Percentiles rank a stretch among this genome's conserved stretches.
These are phyloP conservation scores for Morelia viridis DNA, from an alignment of 2,797 vertebrate genomes.

Conservation along the genomic window DNA sequence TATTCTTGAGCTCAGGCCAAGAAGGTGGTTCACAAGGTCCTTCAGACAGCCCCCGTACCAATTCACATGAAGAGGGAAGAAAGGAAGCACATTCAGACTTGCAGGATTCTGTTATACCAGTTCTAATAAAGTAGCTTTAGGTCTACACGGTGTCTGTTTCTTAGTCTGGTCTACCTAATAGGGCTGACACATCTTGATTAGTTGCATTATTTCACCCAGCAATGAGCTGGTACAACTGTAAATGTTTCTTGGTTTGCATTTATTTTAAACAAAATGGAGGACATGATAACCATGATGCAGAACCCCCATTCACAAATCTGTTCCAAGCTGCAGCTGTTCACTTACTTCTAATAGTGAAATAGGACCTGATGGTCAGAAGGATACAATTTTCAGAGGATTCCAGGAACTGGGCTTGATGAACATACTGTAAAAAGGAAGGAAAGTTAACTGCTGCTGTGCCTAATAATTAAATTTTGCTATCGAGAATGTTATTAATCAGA, in stretches of 20 bases:
- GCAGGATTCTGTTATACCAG: neutral
- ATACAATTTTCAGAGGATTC: neutral
- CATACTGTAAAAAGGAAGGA: neutral
- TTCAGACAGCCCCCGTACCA: neutral
- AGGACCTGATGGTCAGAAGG: neutral
- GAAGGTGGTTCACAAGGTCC: neutral
- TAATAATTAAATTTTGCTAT: neutral
- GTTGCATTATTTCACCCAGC: neutral
- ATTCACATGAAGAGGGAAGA: neutral
- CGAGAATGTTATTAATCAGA: neutral
- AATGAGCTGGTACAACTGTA: neutral
- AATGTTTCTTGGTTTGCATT: constrained; percentile 5
- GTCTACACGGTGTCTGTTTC: neutral
- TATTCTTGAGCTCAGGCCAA: neutral
- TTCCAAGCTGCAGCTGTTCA: neutral
- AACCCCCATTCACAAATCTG: neutral
- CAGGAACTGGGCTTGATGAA: neutral
- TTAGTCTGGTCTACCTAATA: neutral
- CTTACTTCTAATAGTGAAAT: neutral
- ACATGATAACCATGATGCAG: neutral
- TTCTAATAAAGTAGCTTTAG: neutral
- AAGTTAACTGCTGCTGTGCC: neutral
- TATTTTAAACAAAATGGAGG: neutral
- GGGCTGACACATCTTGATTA: constrained; percentile 44
- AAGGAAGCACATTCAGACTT: neutral